Evolutionary conservation across 2,888 invertebrate genomes (phyloP), one percentile per base, ranked within the genome.

Genomic region (Diachrysia chrysitis): DNA sequence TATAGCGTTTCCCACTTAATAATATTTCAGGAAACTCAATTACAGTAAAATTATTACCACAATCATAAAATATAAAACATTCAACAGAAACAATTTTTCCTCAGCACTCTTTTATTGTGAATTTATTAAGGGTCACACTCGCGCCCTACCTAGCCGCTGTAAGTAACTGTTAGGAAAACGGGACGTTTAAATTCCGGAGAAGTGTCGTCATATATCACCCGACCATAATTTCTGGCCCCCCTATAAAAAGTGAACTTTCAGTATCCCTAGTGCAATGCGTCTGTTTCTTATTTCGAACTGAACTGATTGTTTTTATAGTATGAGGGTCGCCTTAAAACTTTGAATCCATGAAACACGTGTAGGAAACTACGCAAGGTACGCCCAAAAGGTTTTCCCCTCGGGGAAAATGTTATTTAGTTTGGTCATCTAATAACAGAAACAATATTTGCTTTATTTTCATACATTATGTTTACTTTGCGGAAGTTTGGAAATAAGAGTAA

Each of bases 271-370:
- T 86, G 87, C 88, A 88, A 62, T 65, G 79, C 89, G 89, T 89
- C 90, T 95, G 94, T 91, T 93, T 92, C 93, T 93, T 94, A 93
- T 94, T 90, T 93, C 90, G n/a, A 57, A 79, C 5, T 23, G 85
- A 92, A 87, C 89, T 91, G 91, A 94, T 93, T 94, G 93, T 93
- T 94, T 94, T 95, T 94, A 93, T 93, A 85, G 90, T 86, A 51
- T 3, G 7, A 48, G 48, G 71, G 79, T 55, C 54, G 81, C 82
- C 87, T 88, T 84, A 87, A 62, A 91, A 91, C 86, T 92, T 93
- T 89, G 85, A 88, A 90, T 90, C 89, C 86, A 86, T 84, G 86
- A 81, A 89, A 90, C 93, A 93, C 87, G 90, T 92, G 93, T 90
- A 82, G 76, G 76, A 79, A 88, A 88, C 83, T 65, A 75, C 64